These are phyloP conservation scores for Salminus brasiliensis DNA, from an alignment of 2,113 vertebrate genomes.

Conservation along the genomic window DNA sequence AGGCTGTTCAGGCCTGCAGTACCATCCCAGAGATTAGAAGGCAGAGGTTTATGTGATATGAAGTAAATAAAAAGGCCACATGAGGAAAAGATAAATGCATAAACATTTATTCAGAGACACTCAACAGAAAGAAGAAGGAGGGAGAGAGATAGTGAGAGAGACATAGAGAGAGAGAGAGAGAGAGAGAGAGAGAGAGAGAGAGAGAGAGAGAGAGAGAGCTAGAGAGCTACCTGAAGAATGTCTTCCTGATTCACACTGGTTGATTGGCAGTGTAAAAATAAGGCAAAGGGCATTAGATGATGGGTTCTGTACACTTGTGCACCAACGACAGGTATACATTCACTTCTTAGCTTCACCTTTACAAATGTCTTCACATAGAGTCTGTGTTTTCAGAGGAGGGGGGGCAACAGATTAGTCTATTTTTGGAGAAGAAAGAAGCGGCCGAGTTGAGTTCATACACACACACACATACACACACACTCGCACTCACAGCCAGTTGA, in stretches of 20 bases:
- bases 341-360: neutral
- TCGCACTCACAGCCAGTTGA: too few species aligned
- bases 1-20: neutral
- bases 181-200: constrained; percentile 10
- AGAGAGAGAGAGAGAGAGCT: constrained; percentile 8
- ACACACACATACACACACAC: neutral
- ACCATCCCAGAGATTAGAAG: neutral
- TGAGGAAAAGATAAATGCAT: constrained; percentile 23
- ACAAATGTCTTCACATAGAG: constrained; percentile 5
- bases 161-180: neutral
- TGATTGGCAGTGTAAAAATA: constrained; percentile 48
- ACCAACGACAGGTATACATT: constrained; percentile 10
- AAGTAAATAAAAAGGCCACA: neutral
- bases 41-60: neutral
- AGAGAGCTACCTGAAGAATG: constrained; percentile 40
- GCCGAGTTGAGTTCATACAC: neutral
- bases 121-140: constrained; percentile 12
- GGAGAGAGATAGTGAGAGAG: too few species aligned
- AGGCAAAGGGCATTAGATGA: constrained; percentile 42
- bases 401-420: neutral
- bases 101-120: constrained; percentile 46
- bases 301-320: constrained; percentile 16
- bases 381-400: neutral
- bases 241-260: constrained; percentile 39
- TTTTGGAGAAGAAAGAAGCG: neutral